Conservation (phyloP, 1,140 invertebrate genomes). For the Palaemon carinicauda region DNA sequence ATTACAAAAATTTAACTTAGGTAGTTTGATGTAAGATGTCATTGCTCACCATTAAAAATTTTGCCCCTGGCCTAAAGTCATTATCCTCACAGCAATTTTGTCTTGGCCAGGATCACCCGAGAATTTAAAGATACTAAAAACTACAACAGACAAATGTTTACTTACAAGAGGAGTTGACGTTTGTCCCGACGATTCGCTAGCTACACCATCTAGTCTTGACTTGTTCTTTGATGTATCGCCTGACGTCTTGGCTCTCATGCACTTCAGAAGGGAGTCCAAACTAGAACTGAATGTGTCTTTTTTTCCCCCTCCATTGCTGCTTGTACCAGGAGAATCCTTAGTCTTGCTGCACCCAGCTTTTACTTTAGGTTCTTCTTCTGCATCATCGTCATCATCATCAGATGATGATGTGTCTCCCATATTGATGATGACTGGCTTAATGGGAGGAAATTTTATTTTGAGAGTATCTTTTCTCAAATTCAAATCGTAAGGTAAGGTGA, state of each 20-base stretch:
- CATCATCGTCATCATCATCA: conserved; percentile 27
- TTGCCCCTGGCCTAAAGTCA: too few species aligned
- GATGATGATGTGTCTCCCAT: not conserved
- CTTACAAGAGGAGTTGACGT: not conserved
- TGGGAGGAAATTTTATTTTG: conserved; percentile 37
- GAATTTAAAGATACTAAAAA: too few species aligned
- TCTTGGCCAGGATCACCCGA: too few species aligned
- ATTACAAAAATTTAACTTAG: too few species aligned
- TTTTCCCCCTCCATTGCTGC: not conserved
- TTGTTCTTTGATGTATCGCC: not conserved
- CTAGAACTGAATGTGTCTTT: not conserved
- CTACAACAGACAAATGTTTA: not conserved
- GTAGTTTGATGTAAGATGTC: too few species aligned
- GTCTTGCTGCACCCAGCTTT: not conserved
- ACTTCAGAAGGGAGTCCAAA: conserved; percentile 28
- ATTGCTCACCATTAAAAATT: too few species aligned
- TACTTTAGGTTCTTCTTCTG: not conserved
- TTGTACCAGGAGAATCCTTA: not conserved
- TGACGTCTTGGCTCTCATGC: conserved; percentile 3
- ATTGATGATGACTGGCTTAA: conserved; percentile 44
- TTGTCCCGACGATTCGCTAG: not conserved
- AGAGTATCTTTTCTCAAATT: not conserved
- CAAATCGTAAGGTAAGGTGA: not conserved
- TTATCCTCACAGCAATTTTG: too few species aligned
- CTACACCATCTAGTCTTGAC: not conserved